phyloP scores from a whole-genome alignment of 1,140 invertebrate species.

The Centruroides sculpturatus region DNA sequence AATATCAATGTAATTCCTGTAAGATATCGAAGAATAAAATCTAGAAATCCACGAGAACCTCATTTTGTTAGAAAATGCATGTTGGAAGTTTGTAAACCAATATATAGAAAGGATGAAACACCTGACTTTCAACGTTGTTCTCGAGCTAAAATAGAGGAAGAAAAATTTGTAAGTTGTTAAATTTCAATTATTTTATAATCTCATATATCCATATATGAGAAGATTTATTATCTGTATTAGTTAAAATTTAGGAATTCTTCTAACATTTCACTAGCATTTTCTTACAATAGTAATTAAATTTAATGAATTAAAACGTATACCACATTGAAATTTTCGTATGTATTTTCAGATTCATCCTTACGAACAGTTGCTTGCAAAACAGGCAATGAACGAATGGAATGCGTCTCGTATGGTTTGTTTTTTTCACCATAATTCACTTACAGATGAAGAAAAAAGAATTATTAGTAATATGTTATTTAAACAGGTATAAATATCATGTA shows the following conservation, averaged over 20 bases:
- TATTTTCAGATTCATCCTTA: slow-evolving; percentile 12
- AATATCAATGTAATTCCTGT: no score
- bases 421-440: slow-evolving; percentile 12
- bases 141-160: background rate
- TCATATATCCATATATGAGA: no score
- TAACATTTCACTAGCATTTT: no score
- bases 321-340: background rate
- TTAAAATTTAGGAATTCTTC: no score
- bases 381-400: slow-evolving; percentile 9
- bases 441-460: background rate
- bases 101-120: background rate
- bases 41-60: slow-evolving; percentile 14
- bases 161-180: background rate
- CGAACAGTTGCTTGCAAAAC: slow-evolving; percentile 13
- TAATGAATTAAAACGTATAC: no score
- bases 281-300: no score
- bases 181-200: no score
- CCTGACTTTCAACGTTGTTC: slow-evolving; percentile 6
- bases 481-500: background rate
- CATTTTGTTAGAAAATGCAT: slow-evolving; percentile 15
- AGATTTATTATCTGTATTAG: no score
- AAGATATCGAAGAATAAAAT: background rate
- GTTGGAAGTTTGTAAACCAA: slow-evolving; percentile 18
- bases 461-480: slow-evolving; percentile 15
- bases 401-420: slow-evolving; percentile 13